Base-by-base conservation (phyloP, 2,888 invertebrate genomes). In the Leucophenga montana region DNA sequence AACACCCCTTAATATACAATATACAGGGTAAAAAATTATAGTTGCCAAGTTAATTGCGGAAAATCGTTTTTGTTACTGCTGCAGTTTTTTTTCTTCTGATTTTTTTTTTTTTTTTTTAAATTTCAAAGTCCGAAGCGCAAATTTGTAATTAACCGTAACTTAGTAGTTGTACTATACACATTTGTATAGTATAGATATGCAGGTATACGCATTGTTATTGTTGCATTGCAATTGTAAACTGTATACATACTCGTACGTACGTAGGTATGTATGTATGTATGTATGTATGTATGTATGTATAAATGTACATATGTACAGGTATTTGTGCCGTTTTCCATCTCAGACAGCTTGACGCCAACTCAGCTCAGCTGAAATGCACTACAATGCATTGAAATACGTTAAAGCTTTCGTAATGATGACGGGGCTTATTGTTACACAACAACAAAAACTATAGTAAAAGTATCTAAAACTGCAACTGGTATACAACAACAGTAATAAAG, bases 301-400 rank as follows among this genome's bases (percentile, higher is more conserved):
- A 56, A 48, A 33, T 50, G 39, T 50, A 62, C 62, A n/a, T n/a
- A n/a, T n/a, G 69, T 71, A 70, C 56, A 39, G 13, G 53, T 39
- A 67, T 53, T 50, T 53, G 18, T 53, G 62, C 48, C 16, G 53
- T 31, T 18, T 69, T 69, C 66, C 70, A 75, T 57, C 77, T 76
- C 80, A 79, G 77, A 83, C 85, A 79, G 81, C 81, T 81, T 81
- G 81, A 81, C 81, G 83, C 79, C 80, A 75, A 73, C 67, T 70
- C 78, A 68, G 59, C 68, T 46, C 44, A 68, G 77, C 71, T 71
- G 61, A 75, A 77, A 82, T 82, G 77, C 78, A 53, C n/a, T 53
- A n/a, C 5, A 53, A 53, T 53, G 8, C 53, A 4, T 5, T 9
- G 8, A 53, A 56, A 18, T 18, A 56, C 56, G 18, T 18, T 48